Conservation (phyloP, 2,113 vertebrate genomes). For the Oriolus oriolus region DNA sequence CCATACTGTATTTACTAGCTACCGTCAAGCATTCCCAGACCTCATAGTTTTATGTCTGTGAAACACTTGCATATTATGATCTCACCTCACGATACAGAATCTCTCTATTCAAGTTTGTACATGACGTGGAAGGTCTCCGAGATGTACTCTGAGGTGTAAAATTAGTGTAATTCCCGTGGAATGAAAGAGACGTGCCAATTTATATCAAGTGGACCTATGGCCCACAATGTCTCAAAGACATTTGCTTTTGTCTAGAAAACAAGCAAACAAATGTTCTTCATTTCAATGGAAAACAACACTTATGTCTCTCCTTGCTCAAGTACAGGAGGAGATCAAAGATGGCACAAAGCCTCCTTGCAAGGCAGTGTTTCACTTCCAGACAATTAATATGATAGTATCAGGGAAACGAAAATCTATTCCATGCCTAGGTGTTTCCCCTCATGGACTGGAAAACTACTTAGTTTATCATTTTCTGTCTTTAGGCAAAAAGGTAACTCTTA, state of each 20-base stretch:
- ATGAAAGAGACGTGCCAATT: constrained; percentile 2
- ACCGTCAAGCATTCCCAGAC: constrained; percentile 18
- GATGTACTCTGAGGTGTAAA: constrained; percentile 29
- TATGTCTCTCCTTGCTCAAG: background rate
- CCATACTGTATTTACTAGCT: background rate
- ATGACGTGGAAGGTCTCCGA: constrained; percentile 22
- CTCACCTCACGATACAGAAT: constrained; percentile 28
- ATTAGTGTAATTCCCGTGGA: constrained; percentile 37
- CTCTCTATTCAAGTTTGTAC: constrained; percentile 52
- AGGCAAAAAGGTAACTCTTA: constrained; percentile 40
- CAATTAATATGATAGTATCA: constrained; percentile 57
- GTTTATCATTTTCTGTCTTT: constrained; percentile 54
- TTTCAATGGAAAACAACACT: background rate
- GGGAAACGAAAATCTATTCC: constrained; percentile 38
- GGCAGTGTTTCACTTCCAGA: constrained; percentile 31
- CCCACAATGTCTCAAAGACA: background rate
- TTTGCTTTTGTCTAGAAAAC: constrained; percentile 45
- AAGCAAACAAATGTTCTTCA: background rate
- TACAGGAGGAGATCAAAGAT: constrained; percentile 46
- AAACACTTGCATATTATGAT: constrained; percentile 29
- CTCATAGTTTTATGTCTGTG: constrained; percentile 15
- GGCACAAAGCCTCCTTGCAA: background rate
- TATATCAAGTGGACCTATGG: background rate
- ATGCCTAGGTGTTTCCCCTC: constrained; percentile 51
- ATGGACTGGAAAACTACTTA: background rate